Evolutionary conservation across 35 echinoderm and acorn worm genomes (phyloP).

Genomic region (Heliocidaris tuberculata): DNA sequence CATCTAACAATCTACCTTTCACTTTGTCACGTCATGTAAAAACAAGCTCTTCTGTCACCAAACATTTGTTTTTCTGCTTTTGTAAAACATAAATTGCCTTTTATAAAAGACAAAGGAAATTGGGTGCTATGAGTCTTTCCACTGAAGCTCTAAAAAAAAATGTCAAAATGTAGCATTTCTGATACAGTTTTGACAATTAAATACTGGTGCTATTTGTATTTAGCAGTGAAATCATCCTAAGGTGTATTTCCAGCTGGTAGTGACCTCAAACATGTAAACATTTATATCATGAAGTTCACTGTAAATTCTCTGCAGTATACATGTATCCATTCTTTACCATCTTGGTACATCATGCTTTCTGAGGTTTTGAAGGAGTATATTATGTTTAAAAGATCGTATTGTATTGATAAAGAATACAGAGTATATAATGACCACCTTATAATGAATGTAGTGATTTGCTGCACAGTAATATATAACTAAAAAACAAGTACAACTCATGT

Average conservation of each 20-base stretch:
- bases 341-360: neutral
- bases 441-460: neutral
- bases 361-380: neutral
- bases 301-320: neutral
- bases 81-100: neutral
- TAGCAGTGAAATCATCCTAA: neutral
- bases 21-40: neutral
- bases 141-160: neutral
- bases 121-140: constrained; percentile 1
- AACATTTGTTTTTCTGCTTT: neutral
- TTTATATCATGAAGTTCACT: neutral
- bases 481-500: neutral
- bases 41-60: neutral
- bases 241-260: neutral
- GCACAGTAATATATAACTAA: neutral
- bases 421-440: neutral
- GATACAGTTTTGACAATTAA: neutral
- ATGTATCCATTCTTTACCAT: neutral
- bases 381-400: neutral
- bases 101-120: neutral
- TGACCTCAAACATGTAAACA: neutral
- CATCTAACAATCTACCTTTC: neutral
- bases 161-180: neutral
- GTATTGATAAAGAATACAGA: neutral
- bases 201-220: neutral